Conservation (phyloP, 92 coral and sea anemone genomes). For the Isaurus tuberculatus region DNA sequence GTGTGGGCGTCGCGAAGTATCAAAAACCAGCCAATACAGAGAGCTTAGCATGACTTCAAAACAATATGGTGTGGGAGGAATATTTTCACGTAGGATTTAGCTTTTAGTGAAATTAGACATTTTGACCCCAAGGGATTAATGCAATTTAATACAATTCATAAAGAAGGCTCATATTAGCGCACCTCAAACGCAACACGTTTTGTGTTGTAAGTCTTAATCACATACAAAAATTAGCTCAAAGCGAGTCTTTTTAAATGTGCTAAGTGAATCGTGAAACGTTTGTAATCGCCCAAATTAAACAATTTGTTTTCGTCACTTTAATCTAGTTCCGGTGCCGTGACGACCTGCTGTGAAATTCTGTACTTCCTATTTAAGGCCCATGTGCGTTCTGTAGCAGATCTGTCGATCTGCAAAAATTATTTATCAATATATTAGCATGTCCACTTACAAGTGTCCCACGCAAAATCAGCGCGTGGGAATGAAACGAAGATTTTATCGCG, state of each 20-base stretch:
- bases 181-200: no score
- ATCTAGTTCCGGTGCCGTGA: slow-evolving; percentile 36
- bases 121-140: slow-evolving; percentile 22
- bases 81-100: slow-evolving; percentile 45
- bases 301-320: slow-evolving; percentile 2
- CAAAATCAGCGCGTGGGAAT: background rate
- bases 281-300: slow-evolving; percentile 23
- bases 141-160: background rate
- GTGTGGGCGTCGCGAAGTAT: slow-evolving; percentile 39
- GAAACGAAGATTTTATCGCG: background rate
- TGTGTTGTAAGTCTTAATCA: background rate
- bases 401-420: background rate
- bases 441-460: background rate
- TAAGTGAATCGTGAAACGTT: background rate
- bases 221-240: background rate
- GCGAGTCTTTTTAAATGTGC: background rate
- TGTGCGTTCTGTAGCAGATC: background rate
- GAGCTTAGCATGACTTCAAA: background rate
- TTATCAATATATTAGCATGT: background rate
- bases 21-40: slow-evolving; percentile 34
- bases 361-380: background rate
- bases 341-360: slow-evolving; percentile 16
- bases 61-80: slow-evolving; percentile 35
- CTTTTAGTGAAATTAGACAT: slow-evolving; percentile 1
- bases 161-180: background rate